A percentile compares a stretch with the other conserved stretches of the same genome.
These are phyloP conservation scores for Myrmecobius fasciatus DNA, from an alignment of 2,113 vertebrate species.

Conservation along the genomic window DNA sequence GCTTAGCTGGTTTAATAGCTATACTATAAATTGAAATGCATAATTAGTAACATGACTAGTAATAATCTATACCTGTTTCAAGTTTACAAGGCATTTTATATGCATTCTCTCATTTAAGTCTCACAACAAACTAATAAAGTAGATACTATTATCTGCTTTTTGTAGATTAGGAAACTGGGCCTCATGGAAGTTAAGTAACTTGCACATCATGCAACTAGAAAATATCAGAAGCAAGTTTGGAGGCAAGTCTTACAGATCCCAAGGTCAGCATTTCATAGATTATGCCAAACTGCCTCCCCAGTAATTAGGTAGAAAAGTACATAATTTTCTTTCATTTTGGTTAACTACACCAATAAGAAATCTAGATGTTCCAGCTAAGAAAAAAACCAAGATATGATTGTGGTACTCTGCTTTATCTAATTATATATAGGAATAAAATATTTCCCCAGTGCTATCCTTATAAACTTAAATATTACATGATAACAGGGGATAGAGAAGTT, in stretches of 20 bases:
- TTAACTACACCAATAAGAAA: neutral
- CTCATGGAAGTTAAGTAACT: neutral
- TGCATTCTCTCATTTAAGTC: neutral
- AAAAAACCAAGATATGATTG: neutral
- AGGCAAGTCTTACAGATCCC: neutral
- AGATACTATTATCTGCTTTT: neutral
- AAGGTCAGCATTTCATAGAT: neutral
- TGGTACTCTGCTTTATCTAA: neutral
- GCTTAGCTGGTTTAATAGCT: neutral
- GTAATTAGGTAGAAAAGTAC: neutral
- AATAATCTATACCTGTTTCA: neutral
- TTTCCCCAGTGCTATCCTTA: neutral
- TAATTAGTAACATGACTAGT: neutral
- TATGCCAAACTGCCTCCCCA: neutral
- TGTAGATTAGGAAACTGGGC: neutral
- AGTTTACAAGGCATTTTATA: neutral
- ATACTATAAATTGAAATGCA: neutral
- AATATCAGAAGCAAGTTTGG: neutral
- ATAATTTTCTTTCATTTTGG: neutral
- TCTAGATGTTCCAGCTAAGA: neutral
- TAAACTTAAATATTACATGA: constrained; percentile 22
- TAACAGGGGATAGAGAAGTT: neutral
- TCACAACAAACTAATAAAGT: neutral
- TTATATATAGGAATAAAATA: neutral
- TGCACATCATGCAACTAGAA: neutral